A percentile compares a stretch with the other conserved stretches of the same genome.
Conservation (phyloP, 2,113 vertebrate genomes). For the Oryzias celebensis region DNA sequence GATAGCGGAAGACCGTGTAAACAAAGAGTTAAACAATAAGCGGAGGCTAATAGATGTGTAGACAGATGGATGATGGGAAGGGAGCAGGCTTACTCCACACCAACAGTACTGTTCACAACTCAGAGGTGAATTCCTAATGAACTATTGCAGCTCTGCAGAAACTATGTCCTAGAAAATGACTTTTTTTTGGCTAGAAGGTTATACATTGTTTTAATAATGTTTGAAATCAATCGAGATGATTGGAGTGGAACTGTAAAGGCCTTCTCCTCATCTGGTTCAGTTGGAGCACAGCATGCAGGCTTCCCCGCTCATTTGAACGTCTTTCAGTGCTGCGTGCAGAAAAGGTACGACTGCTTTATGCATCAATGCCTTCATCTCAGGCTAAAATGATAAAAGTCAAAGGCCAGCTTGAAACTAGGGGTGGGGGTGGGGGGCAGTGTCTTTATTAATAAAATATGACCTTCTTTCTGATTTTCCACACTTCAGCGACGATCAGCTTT, state of each 20-base stretch:
- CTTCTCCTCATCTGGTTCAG: constrained; percentile 60
- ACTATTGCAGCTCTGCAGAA: no score
- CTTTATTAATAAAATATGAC: constrained; percentile 54
- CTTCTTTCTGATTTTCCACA: constrained; percentile 32
- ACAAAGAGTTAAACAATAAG: no score
- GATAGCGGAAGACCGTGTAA: no score
- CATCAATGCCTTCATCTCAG: constrained; percentile 21
- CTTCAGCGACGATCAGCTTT: constrained; percentile 8
- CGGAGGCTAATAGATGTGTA: no score
- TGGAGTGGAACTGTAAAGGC: constrained; percentile 16
- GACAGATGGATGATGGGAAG: no score
- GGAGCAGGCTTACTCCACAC: no score
- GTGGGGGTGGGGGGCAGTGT: not conserved
- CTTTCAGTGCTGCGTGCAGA: not conserved
- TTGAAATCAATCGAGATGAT: no score
- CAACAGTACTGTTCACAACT: no score
- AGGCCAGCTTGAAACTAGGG: constrained; percentile 15
- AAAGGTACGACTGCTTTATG: constrained; percentile 20
- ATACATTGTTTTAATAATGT: no score
- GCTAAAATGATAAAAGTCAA: constrained; percentile 20
- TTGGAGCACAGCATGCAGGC: constrained; percentile 41
- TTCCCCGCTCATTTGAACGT: constrained; percentile 35
- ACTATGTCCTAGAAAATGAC: no score
- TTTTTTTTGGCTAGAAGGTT: no score
- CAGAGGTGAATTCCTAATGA: no score